These are phyloP conservation scores for Laothoe populi DNA, from an alignment of 2,888 invertebrate species.

Conservation along the genomic window DNA sequence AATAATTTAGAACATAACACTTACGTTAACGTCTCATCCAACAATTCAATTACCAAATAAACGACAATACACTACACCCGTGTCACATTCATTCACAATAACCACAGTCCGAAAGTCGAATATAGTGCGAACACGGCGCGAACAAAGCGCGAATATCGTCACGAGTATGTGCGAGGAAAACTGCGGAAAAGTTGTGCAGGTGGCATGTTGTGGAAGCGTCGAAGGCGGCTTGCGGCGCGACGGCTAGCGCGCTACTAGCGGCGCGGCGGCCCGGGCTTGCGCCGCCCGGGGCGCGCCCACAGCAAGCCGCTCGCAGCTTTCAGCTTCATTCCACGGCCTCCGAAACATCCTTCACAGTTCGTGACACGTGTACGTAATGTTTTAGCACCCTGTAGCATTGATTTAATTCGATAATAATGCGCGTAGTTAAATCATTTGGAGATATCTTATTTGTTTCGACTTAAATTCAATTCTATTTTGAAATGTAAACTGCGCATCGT, in stretches of 20 bases:
- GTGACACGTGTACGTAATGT: slow-evolving; percentile 28
- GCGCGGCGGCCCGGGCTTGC: slow-evolving; percentile 46
- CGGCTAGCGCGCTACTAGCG: slow-evolving; percentile 61
- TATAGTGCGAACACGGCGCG: slow-evolving; percentile 35
- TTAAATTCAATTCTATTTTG: too few species aligned
- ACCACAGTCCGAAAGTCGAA: slow-evolving; percentile 28
- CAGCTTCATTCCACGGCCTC: slow-evolving; percentile 30
- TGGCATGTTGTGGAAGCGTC: slow-evolving; percentile 36
- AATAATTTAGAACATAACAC: slow-evolving; percentile 5
- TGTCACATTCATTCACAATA: slow-evolving; percentile 33
- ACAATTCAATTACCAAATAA: slow-evolving; percentile 16
- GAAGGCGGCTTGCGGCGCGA: slow-evolving; percentile 55
- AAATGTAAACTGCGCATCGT: too few species aligned
- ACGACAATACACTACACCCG: slow-evolving; percentile 28
- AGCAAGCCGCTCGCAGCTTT: slow-evolving; percentile 38
- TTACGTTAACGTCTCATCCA: slow-evolving; percentile 21
- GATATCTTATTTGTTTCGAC: slow-evolving; percentile 4
- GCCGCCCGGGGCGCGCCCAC: slow-evolving; percentile 42
- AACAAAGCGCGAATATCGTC: slow-evolving; percentile 42
- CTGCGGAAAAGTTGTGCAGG: slow-evolving; percentile 55
- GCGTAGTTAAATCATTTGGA: slow-evolving; percentile 7
- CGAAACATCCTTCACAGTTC: slow-evolving; percentile 31
- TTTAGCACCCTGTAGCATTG: slow-evolving; percentile 20
- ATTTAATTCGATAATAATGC: slow-evolving; percentile 18
- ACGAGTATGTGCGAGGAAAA: slow-evolving; percentile 53